Evolutionary conservation across 1,140 invertebrate genomes (phyloP), one percentile per base, ranked within the genome.

Genomic region (Drosophila varians): DNA sequence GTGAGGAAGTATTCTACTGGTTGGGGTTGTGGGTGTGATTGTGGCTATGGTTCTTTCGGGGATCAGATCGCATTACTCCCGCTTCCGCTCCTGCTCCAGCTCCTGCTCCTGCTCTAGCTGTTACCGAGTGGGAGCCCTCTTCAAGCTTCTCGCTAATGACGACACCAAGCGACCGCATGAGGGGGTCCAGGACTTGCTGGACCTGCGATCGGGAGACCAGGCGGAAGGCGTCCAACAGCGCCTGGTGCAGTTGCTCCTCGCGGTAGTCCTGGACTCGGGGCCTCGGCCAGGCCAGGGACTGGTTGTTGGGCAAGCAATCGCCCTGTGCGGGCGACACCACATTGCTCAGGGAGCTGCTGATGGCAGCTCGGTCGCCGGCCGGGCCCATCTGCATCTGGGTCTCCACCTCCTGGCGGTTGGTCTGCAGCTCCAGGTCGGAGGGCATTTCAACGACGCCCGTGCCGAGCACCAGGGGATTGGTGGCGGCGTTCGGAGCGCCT

Each of bases 161-260:
- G 28, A 47, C 40, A 11, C 68, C 71, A 11, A 89, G 48, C 0
- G 87, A 77, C 18, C 76, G 74, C 6, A 90, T 66, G 2, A 90
- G 69, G 0, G 87, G 82, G 43, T 90, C 75, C 1, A 90, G 66
- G 4, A 83, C 82, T 36, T 87, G 48, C 8, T 89, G 58, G 8
- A 90, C 69, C 38, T 90, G 75, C n/a, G 76, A 68, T 6, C 76
- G 78, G 5, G 87, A 83, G 1, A 89, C 87, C 45, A 74, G 64
- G 26, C 78, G 69, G 40, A 90, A 34, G 2, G 88, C 78, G 16
- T 87, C 70, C 5, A 90, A n/a, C 8, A 90, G 40, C 0, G 64
- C 62, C 12, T 72, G 66, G 3, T 76, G 75, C 1, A 87, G 40
- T 0, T 77, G 48, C 0, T 46, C 47, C 7, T 56, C 54, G n/a